Evolutionary conservation across 2,113 vertebrate genomes (phyloP).

Genomic region (Colistium nudipinnis): DNA sequence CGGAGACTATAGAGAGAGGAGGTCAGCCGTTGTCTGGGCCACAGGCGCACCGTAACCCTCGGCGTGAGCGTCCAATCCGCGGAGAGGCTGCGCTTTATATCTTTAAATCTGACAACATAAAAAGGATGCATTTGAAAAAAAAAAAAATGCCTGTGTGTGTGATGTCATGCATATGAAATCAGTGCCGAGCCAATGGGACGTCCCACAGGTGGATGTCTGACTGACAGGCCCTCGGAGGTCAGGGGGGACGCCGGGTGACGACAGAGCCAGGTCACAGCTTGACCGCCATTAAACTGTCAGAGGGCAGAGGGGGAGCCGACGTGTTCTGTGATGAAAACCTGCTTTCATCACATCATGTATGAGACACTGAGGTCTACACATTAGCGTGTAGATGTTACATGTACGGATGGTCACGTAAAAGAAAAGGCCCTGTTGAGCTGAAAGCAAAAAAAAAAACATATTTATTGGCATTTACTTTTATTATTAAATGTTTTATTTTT

Average conservation of each 20-base stretch:
- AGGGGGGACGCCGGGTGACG: slow-evolving; percentile 43
- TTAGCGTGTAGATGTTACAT: not conserved
- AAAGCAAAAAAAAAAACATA: too few relatives aligned
- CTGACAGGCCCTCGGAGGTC: slow-evolving; percentile 2
- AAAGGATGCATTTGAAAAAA: not conserved
- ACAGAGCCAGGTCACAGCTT: slow-evolving; percentile 64
- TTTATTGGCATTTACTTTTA: too few relatives aligned
- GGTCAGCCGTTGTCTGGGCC: slow-evolving; percentile 5
- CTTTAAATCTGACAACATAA: not conserved
- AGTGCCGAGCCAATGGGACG: not conserved
- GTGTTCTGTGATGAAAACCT: slow-evolving; percentile 31
- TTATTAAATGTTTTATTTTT: too few relatives aligned
- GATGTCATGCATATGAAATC: not conserved
- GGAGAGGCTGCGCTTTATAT: not conserved
- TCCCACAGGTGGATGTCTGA: slow-evolving; percentile 39
- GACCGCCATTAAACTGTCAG: slow-evolving; percentile 60
- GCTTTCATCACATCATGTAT: slow-evolving; percentile 30
- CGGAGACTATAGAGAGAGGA: not conserved
- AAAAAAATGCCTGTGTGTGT: not conserved
- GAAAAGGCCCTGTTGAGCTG: too few relatives aligned
- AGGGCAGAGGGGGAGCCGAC: slow-evolving; percentile 53
- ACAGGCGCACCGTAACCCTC: not conserved
- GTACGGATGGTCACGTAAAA: too few relatives aligned
- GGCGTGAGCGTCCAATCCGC: not conserved
- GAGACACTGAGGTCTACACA: too few relatives aligned